These are phyloP conservation scores for Gouania willdenowi DNA, from an alignment of 2,797 vertebrate genomes.

Conservation along the genomic window DNA sequence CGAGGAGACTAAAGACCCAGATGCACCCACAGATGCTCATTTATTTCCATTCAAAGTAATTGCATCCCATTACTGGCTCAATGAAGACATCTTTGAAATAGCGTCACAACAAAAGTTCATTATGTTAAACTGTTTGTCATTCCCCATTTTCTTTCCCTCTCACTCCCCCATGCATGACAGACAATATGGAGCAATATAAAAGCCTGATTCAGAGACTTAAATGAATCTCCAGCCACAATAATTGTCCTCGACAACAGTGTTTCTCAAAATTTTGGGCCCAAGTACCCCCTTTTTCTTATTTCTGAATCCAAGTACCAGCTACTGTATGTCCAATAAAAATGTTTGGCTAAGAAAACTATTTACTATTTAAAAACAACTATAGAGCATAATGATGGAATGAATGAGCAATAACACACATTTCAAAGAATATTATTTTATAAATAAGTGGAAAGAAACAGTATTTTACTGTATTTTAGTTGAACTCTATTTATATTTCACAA, in stretches of 20 bases:
- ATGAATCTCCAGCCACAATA: slow-evolving; percentile 13
- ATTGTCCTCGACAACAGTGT: neutral
- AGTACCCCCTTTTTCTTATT: too few relatives aligned
- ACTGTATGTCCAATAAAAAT: too few relatives aligned
- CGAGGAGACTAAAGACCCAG: slow-evolving; percentile 5
- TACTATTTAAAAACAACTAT: too few relatives aligned
- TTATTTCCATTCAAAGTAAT: slow-evolving; percentile 32
- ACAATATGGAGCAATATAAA: slow-evolving; percentile 43
- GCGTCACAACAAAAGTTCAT: slow-evolving; percentile 45
- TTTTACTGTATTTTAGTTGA: too few relatives aligned
- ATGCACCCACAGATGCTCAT: slow-evolving; percentile 6
- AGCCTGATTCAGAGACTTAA: slow-evolving; percentile 19
- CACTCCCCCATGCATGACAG: slow-evolving; percentile 27
- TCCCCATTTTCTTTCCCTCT: slow-evolving; percentile 47
- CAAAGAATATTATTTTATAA: too few relatives aligned
- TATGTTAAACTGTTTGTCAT: slow-evolving; percentile 48
- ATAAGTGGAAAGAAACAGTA: too few relatives aligned
- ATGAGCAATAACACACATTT: too few relatives aligned
- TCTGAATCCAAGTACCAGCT: too few relatives aligned
- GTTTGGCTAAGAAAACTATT: too few relatives aligned
- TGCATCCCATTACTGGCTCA: slow-evolving; percentile 48
- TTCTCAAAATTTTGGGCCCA: too few relatives aligned
- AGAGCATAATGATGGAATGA: too few relatives aligned
- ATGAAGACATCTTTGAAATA: slow-evolving; percentile 38
- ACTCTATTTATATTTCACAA: too few relatives aligned